phyloP scores from a whole-genome alignment of 2,888 invertebrate species.

The Eupelmus urozonus region DNA sequence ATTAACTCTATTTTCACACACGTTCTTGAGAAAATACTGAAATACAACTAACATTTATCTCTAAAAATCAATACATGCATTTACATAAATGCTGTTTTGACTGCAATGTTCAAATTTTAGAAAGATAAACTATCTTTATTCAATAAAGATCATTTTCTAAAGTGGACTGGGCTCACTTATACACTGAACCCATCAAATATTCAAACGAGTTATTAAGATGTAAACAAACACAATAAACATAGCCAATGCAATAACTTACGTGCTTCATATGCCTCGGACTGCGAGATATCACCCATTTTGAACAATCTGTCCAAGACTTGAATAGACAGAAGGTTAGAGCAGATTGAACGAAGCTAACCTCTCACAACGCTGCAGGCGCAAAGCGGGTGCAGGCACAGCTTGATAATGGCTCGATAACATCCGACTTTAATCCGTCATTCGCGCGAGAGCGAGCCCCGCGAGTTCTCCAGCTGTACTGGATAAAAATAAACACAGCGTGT shows the following conservation, averaged over 20 bases:
- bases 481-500: conserved; percentile 32
- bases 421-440: conserved; percentile 50
- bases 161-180: too few relatives aligned
- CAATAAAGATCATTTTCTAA: too few relatives aligned
- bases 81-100: background rate
- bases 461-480: conserved; percentile 11
- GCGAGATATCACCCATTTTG: conserved; percentile 56
- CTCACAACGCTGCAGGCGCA: conserved; percentile 43
- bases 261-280: conserved; percentile 49
- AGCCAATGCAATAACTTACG: conserved; percentile 32
- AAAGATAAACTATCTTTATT: too few relatives aligned
- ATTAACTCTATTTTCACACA: too few relatives aligned
- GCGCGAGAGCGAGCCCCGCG: background rate
- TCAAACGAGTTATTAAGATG: too few relatives aligned
- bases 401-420: conserved; percentile 60
- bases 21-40: too few relatives aligned
- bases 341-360: conserved; percentile 40
- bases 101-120: background rate
- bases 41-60: background rate
- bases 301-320: background rate
- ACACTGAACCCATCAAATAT: too few relatives aligned
- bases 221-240: too few relatives aligned
- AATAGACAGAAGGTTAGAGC: background rate
- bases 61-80: background rate
- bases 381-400: conserved; percentile 60